Base-by-base conservation (phyloP, 53 echinoderm and acorn worm species). In the Temnopleurus reevesii region DNA sequence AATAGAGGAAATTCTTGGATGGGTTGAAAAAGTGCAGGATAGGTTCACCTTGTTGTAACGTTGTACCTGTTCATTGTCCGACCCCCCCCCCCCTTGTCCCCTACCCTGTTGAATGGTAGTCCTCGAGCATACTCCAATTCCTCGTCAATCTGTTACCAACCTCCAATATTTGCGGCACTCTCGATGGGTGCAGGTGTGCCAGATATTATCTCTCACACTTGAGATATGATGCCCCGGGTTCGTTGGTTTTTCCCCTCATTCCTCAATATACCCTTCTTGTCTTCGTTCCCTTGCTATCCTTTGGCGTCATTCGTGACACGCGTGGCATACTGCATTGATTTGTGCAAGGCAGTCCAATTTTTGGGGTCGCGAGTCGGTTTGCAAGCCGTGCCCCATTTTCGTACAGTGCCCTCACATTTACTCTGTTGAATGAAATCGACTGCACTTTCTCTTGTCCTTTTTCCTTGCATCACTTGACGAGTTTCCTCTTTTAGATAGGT, bases 121-220 rank as follows among this genome's bases (percentile, higher is more conserved):
- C 53, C 34, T 87, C 88, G 66, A 87, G 88, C 71, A 66, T 66
- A 66, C 88, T 64, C 61, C 71, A 87, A 45, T 66, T 87, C 88
- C 66, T 65, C 51, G 88, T 66, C 88, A 87, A 87, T 87, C 88
- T 87, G 88, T 87, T 87, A 87, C 88, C 88, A 87, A 66, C 71
- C 65, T 51, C 71, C 88, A 87, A 87, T 87, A 87, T 87, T 87
- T 87, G 71, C 88, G 19, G 88, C 88, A 66, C 88, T 87, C 71
- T 87, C 53, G 71, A 30, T 53, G 19, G 30, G 33, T 66, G 88
- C 88, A 87, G 88, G 88, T 87, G 71, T 87, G 88, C 88, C 36
- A 87, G 88, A 87, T 87, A 87, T 87, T 87, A 87, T 87, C 88
- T 87, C 88, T 64, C 71, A 53, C 71, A 65, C 88, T 87, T 66